A percentile compares a stretch with the other conserved stretches of the same genome.
Evolutionary conservation across 2,113 vertebrate genomes (phyloP).

Genomic region (Hylia prasina): DNA sequence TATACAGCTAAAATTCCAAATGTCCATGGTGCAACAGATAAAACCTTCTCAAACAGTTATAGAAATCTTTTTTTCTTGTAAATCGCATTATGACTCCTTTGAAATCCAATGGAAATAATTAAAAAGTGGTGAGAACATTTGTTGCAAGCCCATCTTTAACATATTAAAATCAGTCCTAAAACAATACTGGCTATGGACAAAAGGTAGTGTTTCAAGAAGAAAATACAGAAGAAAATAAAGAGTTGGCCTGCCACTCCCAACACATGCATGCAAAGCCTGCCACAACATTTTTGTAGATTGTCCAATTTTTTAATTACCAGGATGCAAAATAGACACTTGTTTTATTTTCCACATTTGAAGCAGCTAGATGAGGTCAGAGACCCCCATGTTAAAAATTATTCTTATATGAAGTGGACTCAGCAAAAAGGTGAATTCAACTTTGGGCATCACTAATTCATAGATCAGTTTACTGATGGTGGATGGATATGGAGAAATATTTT

Average conservation of each 20-base stretch:
- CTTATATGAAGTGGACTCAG: not conserved
- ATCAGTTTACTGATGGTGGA: not conserved
- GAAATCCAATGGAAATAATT: conserved; percentile 57
- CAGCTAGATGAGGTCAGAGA: not conserved
- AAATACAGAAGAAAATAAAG: conserved; percentile 39
- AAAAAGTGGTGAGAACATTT: conserved; percentile 39
- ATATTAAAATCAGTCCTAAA: conserved; percentile 58
- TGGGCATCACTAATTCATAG: not conserved
- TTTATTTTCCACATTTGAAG: not conserved
- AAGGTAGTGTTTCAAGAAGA: conserved; percentile 48
- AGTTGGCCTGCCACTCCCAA: conserved; percentile 24
- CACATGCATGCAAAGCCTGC: not conserved
- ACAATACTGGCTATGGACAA: conserved; percentile 61
- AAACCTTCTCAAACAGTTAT: not conserved
- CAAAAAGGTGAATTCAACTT: not conserved
- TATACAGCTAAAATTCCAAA: not conserved
- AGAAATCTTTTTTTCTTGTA: conserved; percentile 30
- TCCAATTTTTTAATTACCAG: not conserved
- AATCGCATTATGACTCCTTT: conserved; percentile 42
- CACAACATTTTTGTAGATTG: conserved; percentile 1
- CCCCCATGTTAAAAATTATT: not conserved
- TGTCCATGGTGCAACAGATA: not conserved
- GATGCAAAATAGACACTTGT: not conserved
- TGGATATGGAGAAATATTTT: not conserved
- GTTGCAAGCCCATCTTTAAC: conserved; percentile 58